Percentiles rank a stretch among this genome's conserved stretches.
Conservation (phyloP, 2,888 invertebrate genomes). For the Trilocha varians region DNA sequence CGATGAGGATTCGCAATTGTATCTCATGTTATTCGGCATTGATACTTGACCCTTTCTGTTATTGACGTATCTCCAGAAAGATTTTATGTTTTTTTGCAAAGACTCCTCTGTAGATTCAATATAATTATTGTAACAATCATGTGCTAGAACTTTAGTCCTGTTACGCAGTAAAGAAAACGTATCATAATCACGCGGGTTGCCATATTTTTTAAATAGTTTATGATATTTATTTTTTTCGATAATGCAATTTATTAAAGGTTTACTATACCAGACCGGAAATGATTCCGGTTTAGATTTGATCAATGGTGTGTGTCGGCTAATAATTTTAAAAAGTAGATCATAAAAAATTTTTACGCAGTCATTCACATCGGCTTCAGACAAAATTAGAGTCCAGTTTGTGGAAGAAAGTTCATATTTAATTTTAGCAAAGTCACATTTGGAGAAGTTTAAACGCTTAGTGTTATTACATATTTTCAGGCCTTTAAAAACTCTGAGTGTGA, state of each 20-base stretch:
- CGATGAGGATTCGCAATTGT: conserved; percentile 2
- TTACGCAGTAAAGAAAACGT: neutral
- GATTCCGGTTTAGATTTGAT: neutral
- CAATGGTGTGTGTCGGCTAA: neutral
- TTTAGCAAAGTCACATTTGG: neutral
- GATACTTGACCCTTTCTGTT: neutral
- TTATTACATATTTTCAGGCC: neutral
- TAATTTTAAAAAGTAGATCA: neutral
- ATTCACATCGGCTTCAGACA: neutral
- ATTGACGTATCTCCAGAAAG: neutral
- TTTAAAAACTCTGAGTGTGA: too few relatives aligned
- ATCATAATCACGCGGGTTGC: neutral
- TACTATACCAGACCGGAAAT: neutral
- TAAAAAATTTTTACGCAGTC: neutral
- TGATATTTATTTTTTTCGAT: neutral
- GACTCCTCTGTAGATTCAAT: neutral
- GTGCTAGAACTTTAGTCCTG: neutral
- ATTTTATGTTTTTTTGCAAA: neutral
- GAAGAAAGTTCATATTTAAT: neutral
- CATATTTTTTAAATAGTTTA: neutral
- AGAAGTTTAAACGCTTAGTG: neutral
- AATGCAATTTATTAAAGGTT: neutral
- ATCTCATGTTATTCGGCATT: neutral
- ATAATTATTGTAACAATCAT: conserved; percentile 1
- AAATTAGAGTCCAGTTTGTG: neutral